Conservation (phyloP, 2,888 invertebrate genomes). For the Orchesella flavescens region DNA sequence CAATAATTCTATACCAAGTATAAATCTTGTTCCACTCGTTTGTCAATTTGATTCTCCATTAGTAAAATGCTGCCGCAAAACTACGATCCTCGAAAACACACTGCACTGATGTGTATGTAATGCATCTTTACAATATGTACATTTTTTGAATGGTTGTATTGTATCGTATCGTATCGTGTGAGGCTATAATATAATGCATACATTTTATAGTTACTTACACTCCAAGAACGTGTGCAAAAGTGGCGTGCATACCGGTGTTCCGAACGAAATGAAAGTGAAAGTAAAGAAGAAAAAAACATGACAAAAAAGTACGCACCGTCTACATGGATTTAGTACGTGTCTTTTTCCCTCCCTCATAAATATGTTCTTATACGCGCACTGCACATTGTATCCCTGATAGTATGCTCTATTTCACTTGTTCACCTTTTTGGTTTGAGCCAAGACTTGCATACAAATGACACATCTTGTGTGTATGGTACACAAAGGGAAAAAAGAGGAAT, state of each 20-base stretch:
- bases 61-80: slow-evolving; percentile 62
- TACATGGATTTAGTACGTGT: slow-evolving; percentile 41
- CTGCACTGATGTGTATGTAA: not conserved
- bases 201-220: not conserved
- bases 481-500: slow-evolving; percentile 41
- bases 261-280: slow-evolving; percentile 6
- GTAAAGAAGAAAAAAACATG: slow-evolving; percentile 34
- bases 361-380: slow-evolving; percentile 5
- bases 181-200: not conserved
- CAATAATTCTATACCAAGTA: slow-evolving; percentile 56
- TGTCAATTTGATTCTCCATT: slow-evolving; percentile 64
- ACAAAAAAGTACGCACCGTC: slow-evolving; percentile 23
- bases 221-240: not conserved
- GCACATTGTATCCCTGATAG: not conserved
- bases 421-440: slow-evolving; percentile 34
- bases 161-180: too few relatives aligned
- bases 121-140: too few relatives aligned
- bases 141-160: too few relatives aligned
- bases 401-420: slow-evolving; percentile 56
- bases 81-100: slow-evolving; percentile 11
- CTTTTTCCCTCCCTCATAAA: not conserved
- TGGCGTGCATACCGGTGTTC: not conserved
- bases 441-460: slow-evolving; percentile 60
- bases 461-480: slow-evolving; percentile 41
- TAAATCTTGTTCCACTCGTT: slow-evolving; percentile 64